Evolutionary conservation across 2,113 vertebrate species (phyloP), one percentile per base, ranked within the genome.

Genomic region (Piliocolobus tephrosceles): DNA sequence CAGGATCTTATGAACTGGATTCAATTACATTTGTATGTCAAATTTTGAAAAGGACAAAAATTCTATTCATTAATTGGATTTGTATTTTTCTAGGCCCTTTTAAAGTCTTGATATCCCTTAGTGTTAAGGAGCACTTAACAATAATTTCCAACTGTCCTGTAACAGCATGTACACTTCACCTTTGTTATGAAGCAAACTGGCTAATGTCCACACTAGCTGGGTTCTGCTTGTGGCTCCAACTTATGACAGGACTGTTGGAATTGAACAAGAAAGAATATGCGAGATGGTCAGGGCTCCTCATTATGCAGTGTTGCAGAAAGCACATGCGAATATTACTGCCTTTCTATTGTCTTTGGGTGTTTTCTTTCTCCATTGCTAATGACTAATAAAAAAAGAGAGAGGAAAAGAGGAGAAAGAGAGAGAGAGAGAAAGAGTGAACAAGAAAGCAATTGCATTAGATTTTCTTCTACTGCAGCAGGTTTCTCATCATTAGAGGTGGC

Each of bases 401-500:
- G 32, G 85, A 38, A 87, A 32, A 84, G 61, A 92, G 47, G 27
- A 85, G 57, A 90, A 52, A 88, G 50, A 35, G 14, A 55, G 43
- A 43, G 40, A 76, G 17, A 68, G 76, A 81, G 76, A 14, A 18
- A 12, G 30, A 76, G 52, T 22, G 81, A 96, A 94, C 57, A 88
- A 96, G 88, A 98, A 99, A 98, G 98, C 96, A 97, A 91, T 97
- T 97, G 96, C 97, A 96, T 98, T 98, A 98, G 98, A 98, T 98
- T 98, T 98, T 97, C 98, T 97, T 97, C 97, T 97, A 84, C 97
- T 25, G 32, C 97, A 94, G 97, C 97, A 96, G 79, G 96, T 98
- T 98, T 98, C 98, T 98, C 98, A 98, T 98, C 98, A 98, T 99
- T 99, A 98, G 98, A 91, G 97, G 98, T 97, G 98, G 97, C 98